A percentile compares a stretch with the other conserved stretches of the same genome.
Conservation (phyloP, 2,888 invertebrate genomes). For the Ethmia dodecea region DNA sequence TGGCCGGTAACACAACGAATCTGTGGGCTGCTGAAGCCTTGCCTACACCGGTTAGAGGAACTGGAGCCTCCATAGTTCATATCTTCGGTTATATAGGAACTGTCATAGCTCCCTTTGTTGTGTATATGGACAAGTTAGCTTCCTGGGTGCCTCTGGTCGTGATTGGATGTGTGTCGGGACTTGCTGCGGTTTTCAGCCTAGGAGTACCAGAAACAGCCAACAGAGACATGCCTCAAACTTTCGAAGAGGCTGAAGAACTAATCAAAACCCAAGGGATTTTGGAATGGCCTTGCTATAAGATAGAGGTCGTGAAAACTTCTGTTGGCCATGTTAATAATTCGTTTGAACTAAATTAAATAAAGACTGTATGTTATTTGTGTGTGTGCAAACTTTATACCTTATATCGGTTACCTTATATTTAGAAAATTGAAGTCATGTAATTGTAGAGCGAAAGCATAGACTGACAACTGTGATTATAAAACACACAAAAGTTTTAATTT, state of each 20-base stretch:
- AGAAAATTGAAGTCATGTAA: too few species aligned
- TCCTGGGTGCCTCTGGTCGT: conserved; percentile 48
- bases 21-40: conserved; percentile 56
- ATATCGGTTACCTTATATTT: too few species aligned
- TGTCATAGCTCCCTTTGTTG: conserved; percentile 53
- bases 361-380: too few species aligned
- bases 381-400: too few species aligned
- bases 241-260: conserved; percentile 50
- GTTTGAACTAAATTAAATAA: conserved; percentile 2
- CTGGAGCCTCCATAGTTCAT: conserved; percentile 46
- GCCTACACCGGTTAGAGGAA: conserved; percentile 51
- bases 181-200: conserved; percentile 33
- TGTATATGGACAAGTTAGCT: conserved; percentile 38
- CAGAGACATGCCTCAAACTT: conserved; percentile 55
- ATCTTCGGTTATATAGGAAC: conserved; percentile 45
- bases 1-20: conserved; percentile 36
- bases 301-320: too few species aligned
- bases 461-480: too few species aligned
- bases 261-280: conserved; percentile 36
- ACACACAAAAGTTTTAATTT: too few species aligned
- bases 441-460: too few species aligned
- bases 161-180: conserved; percentile 30
- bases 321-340: conserved; percentile 12
- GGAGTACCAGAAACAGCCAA: conserved; percentile 52
- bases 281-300: conserved; percentile 39